Conservation (phyloP, 2,113 vertebrate species). For the Myiozetetes cayanensis region DNA sequence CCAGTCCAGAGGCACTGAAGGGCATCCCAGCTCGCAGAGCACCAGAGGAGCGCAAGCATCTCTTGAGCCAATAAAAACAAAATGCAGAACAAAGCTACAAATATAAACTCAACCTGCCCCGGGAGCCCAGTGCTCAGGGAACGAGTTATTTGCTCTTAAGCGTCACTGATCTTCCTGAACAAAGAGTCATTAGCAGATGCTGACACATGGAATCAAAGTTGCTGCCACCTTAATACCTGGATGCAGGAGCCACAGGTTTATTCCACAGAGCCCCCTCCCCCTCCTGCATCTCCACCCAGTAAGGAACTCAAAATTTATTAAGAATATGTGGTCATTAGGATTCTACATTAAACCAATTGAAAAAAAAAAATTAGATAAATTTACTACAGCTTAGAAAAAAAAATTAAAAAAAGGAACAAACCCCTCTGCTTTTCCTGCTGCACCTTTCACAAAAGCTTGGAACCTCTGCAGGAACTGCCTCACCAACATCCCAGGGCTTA, state of each 20-base stretch:
- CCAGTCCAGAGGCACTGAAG: not conserved
- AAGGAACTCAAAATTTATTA: not conserved
- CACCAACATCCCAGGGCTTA: not conserved
- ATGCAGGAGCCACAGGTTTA: not conserved
- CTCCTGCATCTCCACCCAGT: not conserved
- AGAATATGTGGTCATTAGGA: not conserved
- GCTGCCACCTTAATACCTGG: not conserved
- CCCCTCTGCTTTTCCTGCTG: not conserved
- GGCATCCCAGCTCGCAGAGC: constrained; percentile 33
- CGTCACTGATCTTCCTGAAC: not conserved
- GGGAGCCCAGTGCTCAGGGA: not conserved
- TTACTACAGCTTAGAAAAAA: not conserved
- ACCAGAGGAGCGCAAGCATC: not conserved
- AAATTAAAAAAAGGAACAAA: not conserved
- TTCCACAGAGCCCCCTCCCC: not conserved
- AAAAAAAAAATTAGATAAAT: not conserved
- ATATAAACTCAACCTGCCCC: not conserved
- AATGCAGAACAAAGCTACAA: not conserved
- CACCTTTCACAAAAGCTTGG: not conserved
- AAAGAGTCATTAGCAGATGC: not conserved
- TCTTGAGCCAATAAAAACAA: not conserved
- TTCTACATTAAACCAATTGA: not conserved
- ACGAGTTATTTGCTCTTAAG: not conserved
- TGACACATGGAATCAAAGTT: not conserved
- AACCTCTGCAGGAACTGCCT: constrained; percentile 1